Conservation (phyloP, 2,888 invertebrate species). For the Ceriagrion tenellum region DNA sequence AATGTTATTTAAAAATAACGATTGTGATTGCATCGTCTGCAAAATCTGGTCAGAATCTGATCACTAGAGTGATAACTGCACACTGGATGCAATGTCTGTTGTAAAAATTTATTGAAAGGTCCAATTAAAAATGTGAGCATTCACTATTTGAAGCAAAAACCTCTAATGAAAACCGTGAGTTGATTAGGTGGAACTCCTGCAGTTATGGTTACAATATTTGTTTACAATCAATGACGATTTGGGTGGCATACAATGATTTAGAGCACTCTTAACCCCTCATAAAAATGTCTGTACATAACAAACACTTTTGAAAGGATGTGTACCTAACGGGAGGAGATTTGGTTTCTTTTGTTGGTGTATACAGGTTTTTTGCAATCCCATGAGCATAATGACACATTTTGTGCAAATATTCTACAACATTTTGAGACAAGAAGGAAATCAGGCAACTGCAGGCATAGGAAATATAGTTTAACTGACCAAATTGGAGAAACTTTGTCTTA, state of each 20-base stretch:
- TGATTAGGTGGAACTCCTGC: background rate
- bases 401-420: background rate
- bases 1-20: slow-evolving; percentile 1
- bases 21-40: slow-evolving; percentile 21
- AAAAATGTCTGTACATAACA: background rate
- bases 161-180: background rate
- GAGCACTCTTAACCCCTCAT: background rate
- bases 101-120: slow-evolving; percentile 22
- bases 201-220: background rate
- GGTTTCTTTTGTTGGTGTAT: background rate
- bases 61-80: slow-evolving; percentile 30
- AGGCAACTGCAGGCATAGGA: background rate
- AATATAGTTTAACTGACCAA: background rate
- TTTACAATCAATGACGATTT: background rate
- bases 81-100: background rate
- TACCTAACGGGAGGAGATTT: background rate
- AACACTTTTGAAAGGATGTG: background rate
- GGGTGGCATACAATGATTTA: background rate
- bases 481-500: background rate
- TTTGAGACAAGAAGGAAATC: background rate
- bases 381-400: background rate
- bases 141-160: background rate
- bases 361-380: background rate
- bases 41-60: slow-evolving; percentile 33
- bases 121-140: background rate